A percentile compares a stretch with the other conserved stretches of the same genome.
These are phyloP conservation scores for Microcebus lehilahytsara DNA, from an alignment of 2,113 vertebrate species.

Conservation along the genomic window DNA sequence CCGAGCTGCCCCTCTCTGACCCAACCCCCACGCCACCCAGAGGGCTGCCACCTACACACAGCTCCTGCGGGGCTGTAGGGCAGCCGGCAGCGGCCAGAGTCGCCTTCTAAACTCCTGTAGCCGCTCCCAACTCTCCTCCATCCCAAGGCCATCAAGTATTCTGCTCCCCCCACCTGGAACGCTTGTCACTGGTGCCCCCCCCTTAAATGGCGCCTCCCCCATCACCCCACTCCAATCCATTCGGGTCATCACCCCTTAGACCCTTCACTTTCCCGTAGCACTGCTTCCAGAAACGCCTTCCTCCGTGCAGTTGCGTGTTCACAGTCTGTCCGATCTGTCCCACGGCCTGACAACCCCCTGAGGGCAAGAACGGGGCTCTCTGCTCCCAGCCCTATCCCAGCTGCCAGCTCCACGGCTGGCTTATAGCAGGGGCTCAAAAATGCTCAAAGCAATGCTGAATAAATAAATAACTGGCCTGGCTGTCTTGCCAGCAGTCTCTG, in stretches of 20 bases:
- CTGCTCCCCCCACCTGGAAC: neutral
- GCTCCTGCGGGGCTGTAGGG: fast-evolving
- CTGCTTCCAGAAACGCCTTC: neutral
- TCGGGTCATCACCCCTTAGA: neutral
- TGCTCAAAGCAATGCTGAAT: neutral
- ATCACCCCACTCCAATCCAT: neutral
- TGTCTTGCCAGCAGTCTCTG: neutral
- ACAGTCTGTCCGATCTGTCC: neutral
- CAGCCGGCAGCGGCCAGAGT: neutral
- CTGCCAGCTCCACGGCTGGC: neutral
- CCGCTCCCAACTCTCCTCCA: neutral
- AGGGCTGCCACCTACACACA: neutral
- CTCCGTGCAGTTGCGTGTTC: neutral
- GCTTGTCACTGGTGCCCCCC: neutral
- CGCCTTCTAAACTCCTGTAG: neutral
- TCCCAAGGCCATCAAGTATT: neutral
- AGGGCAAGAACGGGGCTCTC: neutral
- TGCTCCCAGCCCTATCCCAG: neutral
- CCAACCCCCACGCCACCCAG: neutral
- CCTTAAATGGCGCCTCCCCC: neutral
- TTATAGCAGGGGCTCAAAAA: neutral
- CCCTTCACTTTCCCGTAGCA: neutral
- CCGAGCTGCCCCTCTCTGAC: neutral
- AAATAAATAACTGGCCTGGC: neutral
- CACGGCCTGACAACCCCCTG: neutral